Base-by-base conservation (phyloP, 2,888 invertebrate species). In the Ectobius pallidus region DNA sequence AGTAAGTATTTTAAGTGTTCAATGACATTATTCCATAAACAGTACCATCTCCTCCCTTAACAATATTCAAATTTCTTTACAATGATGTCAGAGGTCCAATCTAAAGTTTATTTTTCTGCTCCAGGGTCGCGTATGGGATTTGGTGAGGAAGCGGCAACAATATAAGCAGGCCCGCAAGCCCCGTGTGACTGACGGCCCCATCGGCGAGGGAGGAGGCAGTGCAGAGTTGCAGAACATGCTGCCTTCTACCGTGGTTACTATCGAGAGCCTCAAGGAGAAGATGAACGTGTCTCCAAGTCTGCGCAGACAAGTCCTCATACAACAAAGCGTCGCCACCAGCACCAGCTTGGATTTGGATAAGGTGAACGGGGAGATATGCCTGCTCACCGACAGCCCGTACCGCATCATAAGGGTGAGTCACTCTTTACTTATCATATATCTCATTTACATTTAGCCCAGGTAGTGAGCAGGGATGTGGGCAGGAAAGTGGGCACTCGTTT, bases 381-480 rank as follows among this genome's bases (percentile, higher is more conserved):
- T 92, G 16, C 87, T 94, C 78, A 87, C 89, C 44, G 92, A 93
- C 79, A 93, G 91, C 78, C 92, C 92, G 0, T 92, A 87, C 78
- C 84, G 92, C 76, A 91, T 92, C 77, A 81, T 91, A 16, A 85
- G 91, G 86, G 92, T 92, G 82, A 86, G 89, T 86, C 65, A 44
- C 46, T 34, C 11, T 7, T 34, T 34, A n/a, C n/a, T n/a, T n/a
- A n/a, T n/a, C n/a, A n/a, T n/a, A n/a, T n/a, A n/a, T n/a, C n/a
- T n/a, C n/a, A n/a, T n/a, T n/a, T n/a, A n/a, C n/a, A n/a, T n/a
- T n/a, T n/a, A n/a, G n/a, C n/a, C n/a, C n/a, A n/a, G n/a, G n/a
- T n/a, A n/a, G n/a, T n/a, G n/a, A n/a, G n/a, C n/a, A n/a, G n/a
- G n/a, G n/a, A n/a, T n/a, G n/a, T n/a, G n/a, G n/a, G n/a, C n/a